Conservation (phyloP, 2,113 vertebrate species). For the Neodontobutis hainanensis region DNA sequence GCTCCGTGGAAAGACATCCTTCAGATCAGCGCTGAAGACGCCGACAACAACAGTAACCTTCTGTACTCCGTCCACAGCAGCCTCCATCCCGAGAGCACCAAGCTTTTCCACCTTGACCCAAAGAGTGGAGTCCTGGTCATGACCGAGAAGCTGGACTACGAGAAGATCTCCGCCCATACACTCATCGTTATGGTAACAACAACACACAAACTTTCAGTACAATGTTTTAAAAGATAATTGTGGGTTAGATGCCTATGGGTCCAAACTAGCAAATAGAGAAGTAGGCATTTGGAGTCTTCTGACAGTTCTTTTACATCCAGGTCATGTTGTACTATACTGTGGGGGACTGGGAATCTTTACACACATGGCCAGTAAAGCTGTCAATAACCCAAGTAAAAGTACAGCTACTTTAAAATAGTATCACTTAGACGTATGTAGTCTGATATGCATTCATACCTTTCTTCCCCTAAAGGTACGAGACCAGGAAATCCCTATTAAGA, state of each 20-base stretch:
- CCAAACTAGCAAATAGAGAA: too few species aligned
- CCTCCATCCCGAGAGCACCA: constrained; percentile 82
- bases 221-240: too few species aligned
- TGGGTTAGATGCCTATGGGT: too few species aligned
- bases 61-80: constrained; percentile 91
- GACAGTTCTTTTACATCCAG: too few species aligned
- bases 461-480: constrained; percentile 85
- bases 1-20: constrained; percentile 86
- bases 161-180: constrained; percentile 80
- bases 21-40: constrained; percentile 85
- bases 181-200: constrained; percentile 89
- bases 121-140: constrained; percentile 85
- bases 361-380: too few species aligned
- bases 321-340: too few species aligned
- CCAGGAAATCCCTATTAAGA: constrained; percentile 92
- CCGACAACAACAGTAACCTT: constrained; percentile 87
- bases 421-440: too few species aligned
- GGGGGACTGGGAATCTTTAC: too few species aligned
- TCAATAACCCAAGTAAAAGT: too few species aligned
- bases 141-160: constrained; percentile 84
- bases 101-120: constrained; percentile 90
- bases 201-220: neutral
- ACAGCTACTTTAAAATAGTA: too few species aligned
- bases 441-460: too few species aligned
- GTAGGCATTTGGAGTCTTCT: too few species aligned